Conservation (phyloP, 1,140 invertebrate genomes). For the Cryptotermes secundus region DNA sequence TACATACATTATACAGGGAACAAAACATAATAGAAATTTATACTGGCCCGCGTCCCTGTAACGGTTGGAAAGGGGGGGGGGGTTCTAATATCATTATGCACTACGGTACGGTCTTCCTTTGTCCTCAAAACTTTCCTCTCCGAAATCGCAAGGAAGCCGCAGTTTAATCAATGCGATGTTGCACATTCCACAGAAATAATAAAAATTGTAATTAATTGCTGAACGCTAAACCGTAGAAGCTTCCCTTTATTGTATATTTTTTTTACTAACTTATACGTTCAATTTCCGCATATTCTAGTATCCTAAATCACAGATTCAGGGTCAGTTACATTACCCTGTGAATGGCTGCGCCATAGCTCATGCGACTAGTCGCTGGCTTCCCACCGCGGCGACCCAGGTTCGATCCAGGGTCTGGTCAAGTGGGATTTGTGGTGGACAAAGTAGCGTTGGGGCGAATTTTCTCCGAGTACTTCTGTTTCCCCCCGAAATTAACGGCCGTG, state of each 20-base stretch:
- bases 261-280: neutral
- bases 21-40: neutral
- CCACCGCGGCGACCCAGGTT: too few relatives aligned
- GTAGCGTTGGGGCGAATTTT: too few relatives aligned
- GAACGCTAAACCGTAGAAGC: neutral
- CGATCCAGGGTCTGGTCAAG: too few relatives aligned
- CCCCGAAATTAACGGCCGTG: too few relatives aligned
- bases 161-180: slow-evolving; percentile 3
- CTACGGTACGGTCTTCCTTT: neutral
- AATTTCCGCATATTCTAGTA: neutral
- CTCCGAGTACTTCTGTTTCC: too few relatives aligned
- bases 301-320: neutral
- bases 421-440: too few relatives aligned
- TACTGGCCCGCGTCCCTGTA: neutral
- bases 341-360: too few relatives aligned
- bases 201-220: slow-evolving; percentile 9
- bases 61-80: too few relatives aligned
- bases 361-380: too few relatives aligned
- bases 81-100: neutral
- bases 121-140: neutral
- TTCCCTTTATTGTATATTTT: neutral
- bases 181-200: neutral
- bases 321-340: neutral
- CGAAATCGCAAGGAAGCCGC: neutral
- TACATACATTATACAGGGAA: neutral